Base-by-base conservation (phyloP, 2,113 vertebrate species). In the Anhinga anhinga region DNA sequence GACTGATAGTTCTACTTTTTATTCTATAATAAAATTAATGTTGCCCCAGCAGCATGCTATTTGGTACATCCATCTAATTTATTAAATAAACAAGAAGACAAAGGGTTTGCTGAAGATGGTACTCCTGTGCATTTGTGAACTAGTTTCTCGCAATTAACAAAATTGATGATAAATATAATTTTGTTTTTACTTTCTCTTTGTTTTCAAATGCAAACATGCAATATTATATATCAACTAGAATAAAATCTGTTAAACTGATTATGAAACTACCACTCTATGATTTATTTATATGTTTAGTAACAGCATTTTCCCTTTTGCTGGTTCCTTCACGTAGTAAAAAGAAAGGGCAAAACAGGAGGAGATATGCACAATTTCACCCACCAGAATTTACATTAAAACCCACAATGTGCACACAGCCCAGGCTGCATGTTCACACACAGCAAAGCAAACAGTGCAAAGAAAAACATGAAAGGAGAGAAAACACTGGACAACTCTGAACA, bases 21-120 rank as follows among this genome's bases (percentile, higher is more conserved):
- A 97, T 95, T 93, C 96, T 88, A 36, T 93, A 95, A 96, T 90
- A 97, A 96, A 98, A 98, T 96, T 96, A 97, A 98, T 95, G 94
- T 94, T 96, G 87, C 87, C 94, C 96, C 93, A 95, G 94, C 95
- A 96, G 96, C 95, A 91, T 30, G 80, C 95, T 94, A 58, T 97
- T 93, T 94, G 72, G 80, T 95, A 69, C 91, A 97, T 97, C 86
- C 80, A 97, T 97, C 97, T 96, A 89, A 96, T 95, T 95, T 96
- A 97, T 95, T 97, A 96, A 97, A 95, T 93, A 96, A 98, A 94
- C 80, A 90, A 82, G 97, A 87, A 94, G 91, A 97, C 91, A 95
- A 95, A 97, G 84, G 86, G 91, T 97, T 91, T 86, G 83, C 94
- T 95, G 77, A 93, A 95, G 90, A 96, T 79, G 55, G 89, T 80